Evolutionary conservation across 2,113 vertebrate genomes (phyloP).

Genomic region (Anguilla rostrata): DNA sequence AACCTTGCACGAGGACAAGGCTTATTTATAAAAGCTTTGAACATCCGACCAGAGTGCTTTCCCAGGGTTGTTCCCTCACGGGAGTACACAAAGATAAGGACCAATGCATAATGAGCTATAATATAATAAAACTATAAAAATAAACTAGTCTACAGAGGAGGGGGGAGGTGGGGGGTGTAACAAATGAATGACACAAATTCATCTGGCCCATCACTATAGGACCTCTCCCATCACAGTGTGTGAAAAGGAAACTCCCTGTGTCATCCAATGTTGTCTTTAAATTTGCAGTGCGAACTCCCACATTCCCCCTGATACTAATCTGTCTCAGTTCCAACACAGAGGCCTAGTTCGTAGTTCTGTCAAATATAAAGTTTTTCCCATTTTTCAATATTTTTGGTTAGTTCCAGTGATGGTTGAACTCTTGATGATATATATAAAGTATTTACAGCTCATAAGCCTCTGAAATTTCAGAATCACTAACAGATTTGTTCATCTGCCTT

Average conservation of each 20-base stretch:
- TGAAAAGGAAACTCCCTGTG: not conserved
- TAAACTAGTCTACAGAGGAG: not conserved
- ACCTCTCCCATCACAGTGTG: not conserved
- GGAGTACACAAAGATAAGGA: not conserved
- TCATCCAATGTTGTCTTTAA: conserved; percentile 1
- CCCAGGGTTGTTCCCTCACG: not conserved
- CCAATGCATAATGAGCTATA: not conserved
- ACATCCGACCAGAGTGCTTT: not conserved
- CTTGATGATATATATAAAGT: too few relatives aligned
- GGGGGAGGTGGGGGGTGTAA: not conserved
- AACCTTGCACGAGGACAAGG: not conserved
- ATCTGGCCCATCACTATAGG: not conserved
- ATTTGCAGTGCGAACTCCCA: not conserved
- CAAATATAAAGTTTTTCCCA: not conserved
- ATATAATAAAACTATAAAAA: not conserved
- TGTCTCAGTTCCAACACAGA: not conserved
- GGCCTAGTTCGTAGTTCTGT: not conserved
- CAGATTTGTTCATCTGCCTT: not conserved
- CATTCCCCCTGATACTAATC: not conserved
- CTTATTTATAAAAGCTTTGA: not conserved
- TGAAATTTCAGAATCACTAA: not conserved
- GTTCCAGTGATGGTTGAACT: not conserved
- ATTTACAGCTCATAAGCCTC: not conserved
- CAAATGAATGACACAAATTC: not conserved
- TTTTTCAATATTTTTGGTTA: not conserved